These are phyloP conservation scores for Oxyura jamaicensis DNA, from an alignment of 2,113 vertebrate species.

Conservation along the genomic window DNA sequence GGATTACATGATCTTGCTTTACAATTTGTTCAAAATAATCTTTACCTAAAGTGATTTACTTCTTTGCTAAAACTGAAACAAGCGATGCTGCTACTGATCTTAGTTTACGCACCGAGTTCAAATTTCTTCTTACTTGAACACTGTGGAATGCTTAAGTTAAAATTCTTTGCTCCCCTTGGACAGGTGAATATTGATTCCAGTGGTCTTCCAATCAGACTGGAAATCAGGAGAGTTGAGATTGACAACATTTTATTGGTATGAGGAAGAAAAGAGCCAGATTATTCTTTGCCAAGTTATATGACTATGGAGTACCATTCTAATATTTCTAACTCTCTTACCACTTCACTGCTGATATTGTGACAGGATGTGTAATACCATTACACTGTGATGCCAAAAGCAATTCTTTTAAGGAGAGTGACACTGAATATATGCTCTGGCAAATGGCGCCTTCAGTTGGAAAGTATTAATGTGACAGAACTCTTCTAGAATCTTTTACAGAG, in stretches of 20 bases:
- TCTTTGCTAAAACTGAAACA: neutral
- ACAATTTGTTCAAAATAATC: neutral
- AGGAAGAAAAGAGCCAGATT: neutral
- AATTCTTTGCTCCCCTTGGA: conserved; percentile 22
- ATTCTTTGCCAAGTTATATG: conserved; percentile 9
- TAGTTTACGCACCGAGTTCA: neutral
- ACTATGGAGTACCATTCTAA: neutral
- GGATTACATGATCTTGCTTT: neutral
- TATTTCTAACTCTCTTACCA: conserved; percentile 38
- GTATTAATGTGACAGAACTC: conserved; percentile 47
- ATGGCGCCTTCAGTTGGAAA: conserved; percentile 46
- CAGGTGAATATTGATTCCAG: conserved; percentile 26
- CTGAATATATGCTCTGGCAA: conserved; percentile 51
- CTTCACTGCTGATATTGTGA: conserved; percentile 41
- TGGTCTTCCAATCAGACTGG: neutral
- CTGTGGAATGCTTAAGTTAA: neutral
- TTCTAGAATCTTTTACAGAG: conserved; percentile 40
- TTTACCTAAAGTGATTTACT: neutral
- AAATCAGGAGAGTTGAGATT: neutral
- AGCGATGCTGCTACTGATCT: neutral
- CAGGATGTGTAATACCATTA: conserved; percentile 54
- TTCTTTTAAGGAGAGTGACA: conserved; percentile 52
- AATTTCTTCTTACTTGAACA: neutral
- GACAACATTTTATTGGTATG: conserved; percentile 21
- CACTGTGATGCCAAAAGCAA: conserved; percentile 35